phyloP scores from a whole-genome alignment of 2,113 vertebrate species.

The Notechis scutatus region DNA sequence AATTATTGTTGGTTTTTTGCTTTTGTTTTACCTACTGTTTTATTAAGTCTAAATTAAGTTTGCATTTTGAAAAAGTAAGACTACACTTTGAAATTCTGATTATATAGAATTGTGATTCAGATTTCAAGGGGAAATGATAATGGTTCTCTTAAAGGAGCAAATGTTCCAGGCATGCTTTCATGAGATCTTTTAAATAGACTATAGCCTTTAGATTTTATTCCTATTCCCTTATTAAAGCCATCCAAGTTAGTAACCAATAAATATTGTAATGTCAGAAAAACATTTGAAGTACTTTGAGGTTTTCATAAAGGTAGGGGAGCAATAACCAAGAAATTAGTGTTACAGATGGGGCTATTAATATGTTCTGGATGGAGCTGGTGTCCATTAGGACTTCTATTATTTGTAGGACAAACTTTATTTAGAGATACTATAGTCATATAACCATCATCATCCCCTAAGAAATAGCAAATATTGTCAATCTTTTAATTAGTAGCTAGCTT shows the following conservation, averaged over 20 bases:
- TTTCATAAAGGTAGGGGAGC: not conserved
- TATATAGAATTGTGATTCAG: not conserved
- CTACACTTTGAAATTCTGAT: slow-evolving; percentile 8
- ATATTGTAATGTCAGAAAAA: not conserved
- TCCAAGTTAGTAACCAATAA: not conserved
- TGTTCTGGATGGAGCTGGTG: not conserved
- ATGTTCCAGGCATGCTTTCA: not conserved
- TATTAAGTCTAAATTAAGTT: slow-evolving; percentile 1
- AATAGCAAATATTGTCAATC: slow-evolving; percentile 42
- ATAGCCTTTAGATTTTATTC: not conserved
- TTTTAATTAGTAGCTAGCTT: slow-evolving; percentile 38
- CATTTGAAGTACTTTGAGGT: not conserved
- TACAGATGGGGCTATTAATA: not conserved
- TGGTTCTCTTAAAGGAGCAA: not conserved
- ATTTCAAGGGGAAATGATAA: not conserved
- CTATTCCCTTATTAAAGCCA: not conserved
- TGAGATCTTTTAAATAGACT: not conserved
- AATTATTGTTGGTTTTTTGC: not conserved
- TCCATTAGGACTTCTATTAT: not conserved
- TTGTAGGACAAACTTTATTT: not conserved
- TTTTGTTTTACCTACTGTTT: not conserved
- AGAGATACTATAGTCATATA: not conserved
- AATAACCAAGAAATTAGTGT: not conserved
- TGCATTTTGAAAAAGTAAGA: slow-evolving; percentile 25
- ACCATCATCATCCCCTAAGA: not conserved